Evolutionary conservation across 1,140 invertebrate species (phyloP).

Genomic region (Euura saliciscinereae): DNA sequence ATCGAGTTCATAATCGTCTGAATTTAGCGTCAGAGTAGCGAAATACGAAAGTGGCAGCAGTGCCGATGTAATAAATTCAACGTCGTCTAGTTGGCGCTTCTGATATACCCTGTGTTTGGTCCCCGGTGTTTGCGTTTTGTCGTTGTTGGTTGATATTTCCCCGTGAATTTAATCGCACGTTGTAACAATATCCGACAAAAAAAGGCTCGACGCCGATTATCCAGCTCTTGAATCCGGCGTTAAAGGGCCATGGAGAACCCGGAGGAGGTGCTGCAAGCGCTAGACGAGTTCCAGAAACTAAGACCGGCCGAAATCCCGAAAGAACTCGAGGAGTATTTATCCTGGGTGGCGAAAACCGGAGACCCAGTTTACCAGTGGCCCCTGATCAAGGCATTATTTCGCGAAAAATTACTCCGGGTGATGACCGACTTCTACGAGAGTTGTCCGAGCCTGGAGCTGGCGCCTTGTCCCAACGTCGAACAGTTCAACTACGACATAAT

Average conservation of each 20-base stretch:
- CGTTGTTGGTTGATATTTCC: conserved; percentile 27
- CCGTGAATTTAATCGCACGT: conserved; percentile 3
- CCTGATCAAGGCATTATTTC: conserved; percentile 84
- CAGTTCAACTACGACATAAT: conserved; percentile 89
- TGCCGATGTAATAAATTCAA: background rate
- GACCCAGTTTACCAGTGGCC: conserved; percentile 94
- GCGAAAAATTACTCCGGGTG: conserved; percentile 84
- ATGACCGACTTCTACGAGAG: conserved; percentile 87
- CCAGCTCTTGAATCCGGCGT: background rate
- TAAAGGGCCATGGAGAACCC: conserved; percentile 75
- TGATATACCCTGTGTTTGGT: conserved; percentile 34
- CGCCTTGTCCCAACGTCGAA: conserved; percentile 87
- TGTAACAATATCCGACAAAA: background rate
- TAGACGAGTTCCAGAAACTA: conserved; percentile 86
- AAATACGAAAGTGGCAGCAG: background rate
- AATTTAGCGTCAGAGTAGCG: no score
- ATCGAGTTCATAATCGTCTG: no score
- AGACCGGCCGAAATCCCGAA: conserved; percentile 84
- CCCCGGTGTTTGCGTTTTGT: conserved; percentile 41
- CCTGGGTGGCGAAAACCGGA: conserved; percentile 90
- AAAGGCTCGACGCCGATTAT: background rate
- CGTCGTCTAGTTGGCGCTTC: background rate
- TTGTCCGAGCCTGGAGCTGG: conserved; percentile 74
- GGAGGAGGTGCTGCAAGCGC: conserved; percentile 80
- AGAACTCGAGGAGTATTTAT: conserved; percentile 88